Evolutionary conservation across 1,140 invertebrate species (phyloP), one percentile per base, ranked within the genome.

Genomic region (Pomacea maculata): DNA sequence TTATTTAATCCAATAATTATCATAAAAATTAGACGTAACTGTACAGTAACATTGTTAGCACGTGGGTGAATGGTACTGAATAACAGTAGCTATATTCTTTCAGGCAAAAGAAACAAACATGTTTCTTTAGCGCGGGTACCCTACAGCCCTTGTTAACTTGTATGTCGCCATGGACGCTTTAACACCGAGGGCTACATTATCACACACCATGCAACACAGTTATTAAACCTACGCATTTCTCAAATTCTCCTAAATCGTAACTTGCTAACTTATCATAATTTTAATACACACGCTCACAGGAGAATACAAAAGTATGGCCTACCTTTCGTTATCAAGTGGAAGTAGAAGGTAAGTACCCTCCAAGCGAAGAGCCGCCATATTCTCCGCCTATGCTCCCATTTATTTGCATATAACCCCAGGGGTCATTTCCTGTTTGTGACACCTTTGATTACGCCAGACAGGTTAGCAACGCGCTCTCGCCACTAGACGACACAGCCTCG

Each of bases 371-470:
- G 54, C 73, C 73, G 73, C 73, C 73, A 75, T 75, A 8, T 75
- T 75, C 52, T 34, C 15, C 29, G 17, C 19, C n/a, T 72, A 34
- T 72, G n/a, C 25, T 52, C 71, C 71, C 57, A 17, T n/a, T 75
- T n/a, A 75, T 75, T 75, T 75, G 54, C 73, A 75, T 75, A n/a
- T 75, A 52, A 75, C 73, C 73, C 55, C 72, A 19, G 21, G 57
- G 73, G 73, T 52, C 21, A 75, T 75, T 75, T 75, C 73, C 73
- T 75, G 73, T 75, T 74, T n/a, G 73, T 12, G 73, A 75, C 73
- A 75, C 45, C 52, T 17, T 19, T 14, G n/a, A 55, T 75, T 54
- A 75, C 73, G 73, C 14, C 14, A 61, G 54, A 52, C 5, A 15
- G 57, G 73, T 75, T 75, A 75, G 73, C 73, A 75, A 75, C 73